Evolutionary conservation across 2,113 vertebrate genomes (phyloP).

Genomic region (Micronisus gabar): DNA sequence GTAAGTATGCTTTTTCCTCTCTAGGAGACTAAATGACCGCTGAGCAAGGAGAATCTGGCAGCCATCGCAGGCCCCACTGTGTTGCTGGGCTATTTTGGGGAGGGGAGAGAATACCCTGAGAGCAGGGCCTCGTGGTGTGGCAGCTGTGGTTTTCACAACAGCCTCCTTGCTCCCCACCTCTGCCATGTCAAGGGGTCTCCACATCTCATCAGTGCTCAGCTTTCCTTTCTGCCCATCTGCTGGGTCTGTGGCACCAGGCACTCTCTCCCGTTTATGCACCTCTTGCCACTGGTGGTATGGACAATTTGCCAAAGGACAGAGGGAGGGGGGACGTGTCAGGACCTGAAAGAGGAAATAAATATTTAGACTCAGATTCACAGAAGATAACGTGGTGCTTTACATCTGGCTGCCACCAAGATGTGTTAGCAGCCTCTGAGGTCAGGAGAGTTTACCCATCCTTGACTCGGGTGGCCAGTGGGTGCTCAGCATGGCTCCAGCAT

Average conservation of each 20-base stretch:
- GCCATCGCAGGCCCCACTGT: background rate
- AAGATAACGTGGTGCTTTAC: background rate
- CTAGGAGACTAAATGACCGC: background rate
- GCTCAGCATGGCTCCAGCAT: background rate
- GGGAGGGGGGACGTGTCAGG: background rate
- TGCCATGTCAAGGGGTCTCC: background rate
- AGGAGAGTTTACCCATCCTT: background rate
- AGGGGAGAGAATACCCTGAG: background rate
- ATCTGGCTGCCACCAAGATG: background rate
- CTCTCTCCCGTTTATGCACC: background rate
- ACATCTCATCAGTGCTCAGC: fast-evolving
- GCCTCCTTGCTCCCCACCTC: background rate
- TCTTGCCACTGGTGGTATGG: background rate
- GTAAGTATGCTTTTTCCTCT: background rate
- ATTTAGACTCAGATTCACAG: background rate
- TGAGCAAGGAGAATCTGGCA: background rate
- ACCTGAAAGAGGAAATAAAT: background rate
- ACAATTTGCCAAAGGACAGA: background rate
- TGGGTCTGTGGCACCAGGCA: background rate
- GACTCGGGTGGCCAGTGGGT: background rate
- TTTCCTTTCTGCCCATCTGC: background rate
- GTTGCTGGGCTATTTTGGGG: background rate
- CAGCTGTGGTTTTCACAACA: background rate
- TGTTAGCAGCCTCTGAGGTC: background rate
- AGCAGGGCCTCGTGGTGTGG: background rate